These are phyloP conservation scores for Stylophora pistillata DNA, from an alignment of 64 coral and sea anemone species.

Conservation along the genomic window DNA sequence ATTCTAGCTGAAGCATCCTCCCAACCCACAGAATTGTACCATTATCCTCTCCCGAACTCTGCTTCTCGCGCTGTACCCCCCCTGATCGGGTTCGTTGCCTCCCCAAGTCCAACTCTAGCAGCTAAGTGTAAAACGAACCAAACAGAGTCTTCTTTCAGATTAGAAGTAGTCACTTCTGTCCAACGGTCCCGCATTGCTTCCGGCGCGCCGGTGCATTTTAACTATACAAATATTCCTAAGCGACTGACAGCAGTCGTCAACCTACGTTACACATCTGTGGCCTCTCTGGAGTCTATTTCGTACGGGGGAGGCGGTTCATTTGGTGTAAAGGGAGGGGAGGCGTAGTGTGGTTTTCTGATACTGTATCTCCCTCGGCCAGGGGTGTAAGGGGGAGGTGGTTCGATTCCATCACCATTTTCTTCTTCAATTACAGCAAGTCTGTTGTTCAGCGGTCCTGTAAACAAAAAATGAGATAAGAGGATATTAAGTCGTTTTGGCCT, in stretches of 20 bases:
- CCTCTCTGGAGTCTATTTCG: conserved; percentile 74
- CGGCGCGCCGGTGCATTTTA: neutral
- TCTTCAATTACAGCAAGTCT: conserved; percentile 65
- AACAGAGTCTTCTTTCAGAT: neutral
- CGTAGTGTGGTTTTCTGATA: conserved; percentile 16
- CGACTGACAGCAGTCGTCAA: neutral
- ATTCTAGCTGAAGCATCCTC: no score
- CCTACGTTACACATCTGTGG: conserved; percentile 74
- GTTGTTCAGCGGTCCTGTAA: conserved; percentile 78
- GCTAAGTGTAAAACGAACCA: neutral
- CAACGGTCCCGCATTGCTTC: neutral
- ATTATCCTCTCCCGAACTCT: neutral
- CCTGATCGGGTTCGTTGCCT: neutral
- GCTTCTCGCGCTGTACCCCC: neutral
- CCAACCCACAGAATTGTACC: neutral
- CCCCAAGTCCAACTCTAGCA: neutral
- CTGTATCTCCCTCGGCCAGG: conserved; percentile 54
- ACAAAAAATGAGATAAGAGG: neutral
- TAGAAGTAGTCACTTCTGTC: neutral
- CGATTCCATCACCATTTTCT: conserved; percentile 69
- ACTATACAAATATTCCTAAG: neutral
- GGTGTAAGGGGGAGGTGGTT: conserved; percentile 89
- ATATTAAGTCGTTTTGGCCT: no score
- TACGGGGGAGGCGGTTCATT: conserved; percentile 93
- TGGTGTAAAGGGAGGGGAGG: conserved; percentile 53